Percentiles rank a stretch among this genome's conserved stretches.
phyloP scores from a whole-genome alignment of 1,140 invertebrate species.

The Nymphalis io region DNA sequence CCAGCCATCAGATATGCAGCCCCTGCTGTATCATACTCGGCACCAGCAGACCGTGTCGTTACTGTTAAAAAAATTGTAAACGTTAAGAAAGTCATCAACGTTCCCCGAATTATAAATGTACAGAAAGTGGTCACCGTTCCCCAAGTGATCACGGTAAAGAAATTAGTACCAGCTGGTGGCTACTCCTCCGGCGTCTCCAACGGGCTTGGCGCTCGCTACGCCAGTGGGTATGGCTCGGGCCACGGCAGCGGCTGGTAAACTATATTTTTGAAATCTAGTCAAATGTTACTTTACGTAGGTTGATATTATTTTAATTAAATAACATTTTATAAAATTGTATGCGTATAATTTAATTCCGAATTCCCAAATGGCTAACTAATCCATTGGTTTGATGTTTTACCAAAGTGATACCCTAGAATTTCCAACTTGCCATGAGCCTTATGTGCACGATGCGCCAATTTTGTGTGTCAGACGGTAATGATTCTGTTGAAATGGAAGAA shows the following conservation, averaged over 20 bases:
- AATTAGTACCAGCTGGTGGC: conserved; percentile 22
- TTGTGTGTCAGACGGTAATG: no score
- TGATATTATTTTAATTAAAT: conserved; percentile 10
- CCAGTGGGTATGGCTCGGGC: conserved; percentile 3
- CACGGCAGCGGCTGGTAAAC: conserved; percentile 17
- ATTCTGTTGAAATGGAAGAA: no score
- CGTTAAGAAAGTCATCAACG: conserved; percentile 45
- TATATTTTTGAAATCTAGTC: conserved; percentile 11
- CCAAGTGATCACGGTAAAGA: conserved; percentile 40
- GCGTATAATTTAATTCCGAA: neutral
- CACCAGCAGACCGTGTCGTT: conserved; percentile 39
- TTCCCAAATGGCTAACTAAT: no score
- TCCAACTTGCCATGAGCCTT: no score
- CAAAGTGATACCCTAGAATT: no score
- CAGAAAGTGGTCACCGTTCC: conserved; percentile 41
- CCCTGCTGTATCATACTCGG: conserved; percentile 17
- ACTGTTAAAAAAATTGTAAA: conserved; percentile 51
- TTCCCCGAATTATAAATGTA: conserved; percentile 47
- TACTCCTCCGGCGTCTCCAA: conserved; percentile 10
- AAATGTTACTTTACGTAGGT: conserved; percentile 7
- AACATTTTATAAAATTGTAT: neutral
- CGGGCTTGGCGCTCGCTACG: conserved; percentile 22
- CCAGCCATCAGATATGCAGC: conserved; percentile 35
- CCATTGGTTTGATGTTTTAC: no score
- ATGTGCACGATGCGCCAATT: no score